These are phyloP conservation scores for Ceyx margarethae DNA, from an alignment of 2,113 vertebrate genomes.

Conservation along the genomic window DNA sequence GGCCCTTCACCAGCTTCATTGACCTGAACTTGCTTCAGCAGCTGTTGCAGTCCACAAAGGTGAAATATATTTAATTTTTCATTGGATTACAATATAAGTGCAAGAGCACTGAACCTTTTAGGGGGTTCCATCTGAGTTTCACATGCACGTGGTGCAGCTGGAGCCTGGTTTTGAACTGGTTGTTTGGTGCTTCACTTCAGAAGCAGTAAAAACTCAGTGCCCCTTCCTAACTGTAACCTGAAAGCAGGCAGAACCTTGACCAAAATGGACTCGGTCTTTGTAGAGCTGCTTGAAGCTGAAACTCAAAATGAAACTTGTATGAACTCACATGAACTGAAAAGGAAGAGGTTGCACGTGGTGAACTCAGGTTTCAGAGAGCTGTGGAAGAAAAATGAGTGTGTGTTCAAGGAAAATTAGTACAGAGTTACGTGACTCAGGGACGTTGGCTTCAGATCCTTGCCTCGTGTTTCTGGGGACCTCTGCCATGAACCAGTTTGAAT, in stretches of 20 bases:
- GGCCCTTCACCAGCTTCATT: no score
- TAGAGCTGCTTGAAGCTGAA: not conserved
- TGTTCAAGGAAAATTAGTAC: not conserved
- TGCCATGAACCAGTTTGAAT: not conserved
- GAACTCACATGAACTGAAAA: not conserved
- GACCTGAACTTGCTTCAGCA: no score
- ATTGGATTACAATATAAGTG: not conserved
- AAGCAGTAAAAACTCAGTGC: not conserved
- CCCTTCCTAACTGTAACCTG: not conserved
- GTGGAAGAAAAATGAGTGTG: rapidly evolving
- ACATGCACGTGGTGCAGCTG: rapidly evolving
- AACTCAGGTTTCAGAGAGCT: not conserved
- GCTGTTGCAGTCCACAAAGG: not conserved
- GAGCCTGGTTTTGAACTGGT: not conserved
- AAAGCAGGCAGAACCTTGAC: not conserved
- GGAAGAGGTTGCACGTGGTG: not conserved
- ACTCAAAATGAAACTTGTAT: not conserved
- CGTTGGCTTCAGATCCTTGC: not conserved
- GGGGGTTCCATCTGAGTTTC: not conserved
- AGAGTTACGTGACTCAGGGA: not conserved
- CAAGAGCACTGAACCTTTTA: not conserved
- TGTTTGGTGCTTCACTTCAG: not conserved
- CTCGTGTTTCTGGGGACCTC: not conserved
- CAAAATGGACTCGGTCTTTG: not conserved
- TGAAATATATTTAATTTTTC: not conserved